A percentile compares a stretch with the other conserved stretches of the same genome.
These are phyloP conservation scores for Notothenia rossii DNA, from an alignment of 2,113 vertebrate species.

Conservation along the genomic window DNA sequence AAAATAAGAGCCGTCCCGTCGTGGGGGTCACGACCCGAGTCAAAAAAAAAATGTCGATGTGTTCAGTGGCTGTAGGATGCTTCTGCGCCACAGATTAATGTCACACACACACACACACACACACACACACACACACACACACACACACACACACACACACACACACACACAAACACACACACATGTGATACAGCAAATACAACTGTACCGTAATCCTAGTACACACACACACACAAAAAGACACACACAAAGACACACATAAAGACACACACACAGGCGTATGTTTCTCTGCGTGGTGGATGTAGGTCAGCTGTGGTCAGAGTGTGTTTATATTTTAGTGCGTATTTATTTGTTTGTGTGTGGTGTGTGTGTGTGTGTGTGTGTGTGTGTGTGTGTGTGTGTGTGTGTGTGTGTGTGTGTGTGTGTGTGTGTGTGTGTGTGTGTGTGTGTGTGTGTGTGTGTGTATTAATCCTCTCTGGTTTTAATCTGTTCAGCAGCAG, in stretches of 20 bases:
- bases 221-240: conserved; percentile 2
- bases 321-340: conserved; percentile 3
- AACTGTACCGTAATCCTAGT: conserved; percentile 42
- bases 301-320: conserved; percentile 50
- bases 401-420: conserved; percentile 13
- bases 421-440: conserved; percentile 35
- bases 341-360: conserved; percentile 16
- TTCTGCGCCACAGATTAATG: conserved; percentile 48
- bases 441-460: conserved; percentile 19
- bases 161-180: conserved; percentile 15
- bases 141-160: conserved; percentile 12
- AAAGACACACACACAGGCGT: conserved; percentile 34
- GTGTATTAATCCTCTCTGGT: conserved; percentile 66
- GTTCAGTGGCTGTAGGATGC: conserved; percentile 41
- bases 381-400: conserved; percentile 8
- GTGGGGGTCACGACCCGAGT: neutral
- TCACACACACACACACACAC: conserved; percentile 18
- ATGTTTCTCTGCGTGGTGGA: conserved; percentile 47
- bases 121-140: conserved; percentile 26
- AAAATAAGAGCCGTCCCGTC: neutral
- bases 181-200: conserved; percentile 41
- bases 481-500: conserved; percentile 76
- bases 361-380: conserved; percentile 38
- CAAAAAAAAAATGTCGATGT: conserved; percentile 27
- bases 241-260: neutral